phyloP scores from a whole-genome alignment of 1,140 invertebrate genomes.

The Notospermus geniculatus region DNA sequence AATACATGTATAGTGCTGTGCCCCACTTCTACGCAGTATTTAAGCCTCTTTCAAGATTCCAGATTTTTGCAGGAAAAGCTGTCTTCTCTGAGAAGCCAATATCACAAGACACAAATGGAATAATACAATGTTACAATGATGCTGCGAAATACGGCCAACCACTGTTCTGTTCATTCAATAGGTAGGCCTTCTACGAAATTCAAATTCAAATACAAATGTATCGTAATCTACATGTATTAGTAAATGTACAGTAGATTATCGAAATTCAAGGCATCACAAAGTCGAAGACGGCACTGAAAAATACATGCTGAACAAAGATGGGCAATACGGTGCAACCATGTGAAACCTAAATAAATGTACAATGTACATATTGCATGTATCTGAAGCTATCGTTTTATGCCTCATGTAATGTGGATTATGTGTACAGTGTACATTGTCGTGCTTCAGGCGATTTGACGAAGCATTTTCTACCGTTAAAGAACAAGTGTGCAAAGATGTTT shows the following conservation, averaged over 20 bases:
- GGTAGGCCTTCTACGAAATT: constrained; percentile 14
- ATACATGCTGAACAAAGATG: too few species aligned
- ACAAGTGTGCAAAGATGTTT: constrained; percentile 60
- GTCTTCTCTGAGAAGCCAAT: constrained; percentile 63
- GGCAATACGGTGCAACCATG: too few species aligned
- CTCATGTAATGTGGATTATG: too few species aligned
- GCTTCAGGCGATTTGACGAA: constrained; percentile 65
- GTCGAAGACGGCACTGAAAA: too few species aligned
- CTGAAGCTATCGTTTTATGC: too few species aligned
- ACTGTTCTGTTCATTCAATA: constrained; percentile 66
- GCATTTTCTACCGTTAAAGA: constrained; percentile 59
- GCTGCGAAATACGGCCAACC: constrained; percentile 60
- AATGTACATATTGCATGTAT: too few species aligned
- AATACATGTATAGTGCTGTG: too few species aligned
- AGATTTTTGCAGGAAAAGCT: constrained; percentile 4
- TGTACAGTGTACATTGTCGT: constrained; percentile 14
- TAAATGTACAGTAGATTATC: too few species aligned
- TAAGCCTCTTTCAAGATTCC: background rate
- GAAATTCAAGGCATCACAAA: too few species aligned
- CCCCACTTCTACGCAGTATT: background rate
- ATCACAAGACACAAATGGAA: constrained; percentile 58
- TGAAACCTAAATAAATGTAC: too few species aligned
- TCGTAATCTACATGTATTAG: too few species aligned
- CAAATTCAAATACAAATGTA: background rate
- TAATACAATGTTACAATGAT: constrained; percentile 61